A percentile compares a stretch with the other conserved stretches of the same genome.
Conservation (phyloP, 2,888 invertebrate genomes). For the Tachina grossa region DNA sequence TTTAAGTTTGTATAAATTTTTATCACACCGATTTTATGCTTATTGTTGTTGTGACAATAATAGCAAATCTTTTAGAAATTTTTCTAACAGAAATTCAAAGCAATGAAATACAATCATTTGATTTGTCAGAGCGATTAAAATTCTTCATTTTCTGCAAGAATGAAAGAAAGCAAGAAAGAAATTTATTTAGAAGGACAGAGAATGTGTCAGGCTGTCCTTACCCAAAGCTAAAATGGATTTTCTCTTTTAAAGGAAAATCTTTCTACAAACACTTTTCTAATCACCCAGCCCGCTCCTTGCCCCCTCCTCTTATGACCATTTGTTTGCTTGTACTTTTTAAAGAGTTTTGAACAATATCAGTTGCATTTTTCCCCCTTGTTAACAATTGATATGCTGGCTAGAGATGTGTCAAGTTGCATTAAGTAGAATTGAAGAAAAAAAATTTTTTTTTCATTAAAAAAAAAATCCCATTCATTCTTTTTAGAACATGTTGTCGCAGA, state of each 20-base stretch:
- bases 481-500: not conserved
- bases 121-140: not conserved
- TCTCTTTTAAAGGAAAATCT: not conserved
- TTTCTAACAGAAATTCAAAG: not conserved
- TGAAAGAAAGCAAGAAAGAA: not conserved
- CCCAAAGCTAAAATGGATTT: not conserved
- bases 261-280: not conserved
- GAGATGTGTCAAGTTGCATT: constrained; percentile 28
- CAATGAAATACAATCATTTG: constrained; percentile 14
- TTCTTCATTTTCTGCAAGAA: no score
- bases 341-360: not conserved
- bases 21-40: not conserved
- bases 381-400: constrained; percentile 27
- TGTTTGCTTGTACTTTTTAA: not conserved
- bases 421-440: constrained; percentile 1
- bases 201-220: not conserved
- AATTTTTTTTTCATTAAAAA: constrained; percentile 16
- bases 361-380: not conserved
- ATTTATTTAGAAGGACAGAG: not conserved
- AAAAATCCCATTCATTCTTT: constrained; percentile 10
- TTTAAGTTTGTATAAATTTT: constrained; percentile 1
- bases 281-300: not conserved
- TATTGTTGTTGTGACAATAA: constrained; percentile 10
- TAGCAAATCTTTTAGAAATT: constrained; percentile 3
- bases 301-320: not conserved